Evolutionary conservation across 2,113 vertebrate genomes (phyloP).

Genomic region (Stigmatopora nigra): DNA sequence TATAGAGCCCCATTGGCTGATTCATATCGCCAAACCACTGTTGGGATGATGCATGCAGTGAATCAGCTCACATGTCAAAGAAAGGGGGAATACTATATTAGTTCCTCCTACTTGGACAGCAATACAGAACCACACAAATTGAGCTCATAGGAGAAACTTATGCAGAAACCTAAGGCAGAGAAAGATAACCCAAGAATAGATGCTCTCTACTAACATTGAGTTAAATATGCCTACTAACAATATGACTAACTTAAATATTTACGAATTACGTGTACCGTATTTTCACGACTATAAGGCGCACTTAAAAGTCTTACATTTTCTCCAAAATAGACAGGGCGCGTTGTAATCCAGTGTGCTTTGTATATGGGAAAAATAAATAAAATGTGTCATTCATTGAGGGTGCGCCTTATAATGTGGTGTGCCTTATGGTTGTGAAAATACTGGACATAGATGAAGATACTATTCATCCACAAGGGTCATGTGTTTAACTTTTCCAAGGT

Average conservation of each 20-base stretch:
- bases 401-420: too few relatives aligned
- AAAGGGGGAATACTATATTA: conserved; percentile 25
- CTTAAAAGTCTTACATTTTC: too few relatives aligned
- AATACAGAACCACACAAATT: conserved; percentile 29
- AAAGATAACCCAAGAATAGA: not conserved
- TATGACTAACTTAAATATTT: too few relatives aligned
- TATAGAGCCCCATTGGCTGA: conserved; percentile 52
- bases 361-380: too few relatives aligned
- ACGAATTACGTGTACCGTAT: not conserved
- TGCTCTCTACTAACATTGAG: not conserved
- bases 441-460: not conserved
- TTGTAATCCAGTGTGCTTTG: too few relatives aligned
- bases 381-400: too few relatives aligned
- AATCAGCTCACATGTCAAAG: conserved; percentile 38
- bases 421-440: too few relatives aligned
- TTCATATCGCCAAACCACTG: conserved; percentile 52
- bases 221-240: not conserved
- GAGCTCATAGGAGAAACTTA: conserved; percentile 10
- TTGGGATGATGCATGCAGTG: conserved; percentile 42
- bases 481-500: too few relatives aligned
- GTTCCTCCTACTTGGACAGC: conserved; percentile 25
- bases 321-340: too few relatives aligned
- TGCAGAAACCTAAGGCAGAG: not conserved
- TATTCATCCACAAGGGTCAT: not conserved
- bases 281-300: too few relatives aligned